Evolutionary conservation across 2,113 vertebrate genomes (phyloP).

Genomic region (Oenanthe melanoleuca): DNA sequence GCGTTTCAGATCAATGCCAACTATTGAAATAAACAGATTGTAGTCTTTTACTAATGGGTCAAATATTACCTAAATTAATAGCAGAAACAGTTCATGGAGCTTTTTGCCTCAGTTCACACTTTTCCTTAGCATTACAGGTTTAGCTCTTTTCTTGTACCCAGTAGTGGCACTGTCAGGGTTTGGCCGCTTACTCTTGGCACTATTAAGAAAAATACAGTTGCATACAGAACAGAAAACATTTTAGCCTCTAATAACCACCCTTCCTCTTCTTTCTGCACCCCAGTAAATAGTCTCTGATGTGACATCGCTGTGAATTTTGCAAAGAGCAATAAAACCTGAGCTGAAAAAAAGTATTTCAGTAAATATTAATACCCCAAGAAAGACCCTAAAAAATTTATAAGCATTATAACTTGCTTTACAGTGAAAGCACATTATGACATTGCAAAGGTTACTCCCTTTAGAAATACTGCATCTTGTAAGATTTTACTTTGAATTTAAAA

Average conservation of each 20-base stretch:
- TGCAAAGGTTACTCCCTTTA: neutral
- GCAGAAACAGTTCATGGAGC: neutral
- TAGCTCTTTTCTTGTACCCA: neutral
- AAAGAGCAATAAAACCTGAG: neutral
- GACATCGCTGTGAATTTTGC: neutral
- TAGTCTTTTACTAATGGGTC: neutral
- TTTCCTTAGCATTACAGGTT: neutral
- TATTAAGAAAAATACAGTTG: neutral
- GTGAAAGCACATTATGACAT: neutral
- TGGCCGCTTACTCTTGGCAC: neutral
- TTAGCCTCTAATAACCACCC: neutral
- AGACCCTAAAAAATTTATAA: neutral
- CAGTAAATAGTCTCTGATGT: neutral
- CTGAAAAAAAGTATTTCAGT: neutral
- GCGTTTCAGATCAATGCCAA: neutral
- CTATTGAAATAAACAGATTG: neutral
- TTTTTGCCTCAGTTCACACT: neutral
- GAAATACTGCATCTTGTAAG: neutral
- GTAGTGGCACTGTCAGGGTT: neutral
- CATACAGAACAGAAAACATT: neutral
- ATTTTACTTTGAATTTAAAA: neutral
- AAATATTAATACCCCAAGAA: neutral
- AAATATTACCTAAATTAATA: neutral
- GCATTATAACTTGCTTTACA: neutral
- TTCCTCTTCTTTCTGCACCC: neutral